A percentile compares a stretch with the other conserved stretches of the same genome.
Evolutionary conservation across 2,113 vertebrate species (phyloP).

Genomic region (Tetraodon nigroviridis): DNA sequence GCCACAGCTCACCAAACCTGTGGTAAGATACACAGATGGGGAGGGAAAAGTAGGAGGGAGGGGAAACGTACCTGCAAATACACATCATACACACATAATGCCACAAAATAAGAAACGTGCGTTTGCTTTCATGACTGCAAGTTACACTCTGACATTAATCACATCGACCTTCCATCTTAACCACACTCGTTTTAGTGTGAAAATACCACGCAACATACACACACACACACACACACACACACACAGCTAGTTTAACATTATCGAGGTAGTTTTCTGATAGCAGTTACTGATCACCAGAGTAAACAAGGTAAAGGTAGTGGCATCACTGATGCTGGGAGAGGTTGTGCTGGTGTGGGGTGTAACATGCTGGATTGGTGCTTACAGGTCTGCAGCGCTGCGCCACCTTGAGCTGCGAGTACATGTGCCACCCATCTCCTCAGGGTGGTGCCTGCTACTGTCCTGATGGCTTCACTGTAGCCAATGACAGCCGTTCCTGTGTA

Average conservation of each 20-base stretch:
- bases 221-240: not conserved
- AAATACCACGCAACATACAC: not conserved
- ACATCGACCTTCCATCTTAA: not conserved
- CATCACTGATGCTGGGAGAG: not conserved
- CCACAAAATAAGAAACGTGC: not conserved
- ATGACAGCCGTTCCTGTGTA: slow-evolving; percentile 72
- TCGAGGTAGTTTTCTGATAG: not conserved
- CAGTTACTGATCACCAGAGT: not conserved
- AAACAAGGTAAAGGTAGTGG: slow-evolving; percentile 15
- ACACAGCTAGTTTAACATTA: slow-evolving; percentile 38
- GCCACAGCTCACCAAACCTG: slow-evolving; percentile 64
- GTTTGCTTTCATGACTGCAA: not conserved
- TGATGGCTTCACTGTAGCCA: slow-evolving; percentile 68
- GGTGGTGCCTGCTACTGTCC: slow-evolving; percentile 73
- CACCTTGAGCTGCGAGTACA: slow-evolving; percentile 69
- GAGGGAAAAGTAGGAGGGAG: not conserved
- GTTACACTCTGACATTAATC: not conserved
- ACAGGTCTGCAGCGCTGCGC: slow-evolving; percentile 65
- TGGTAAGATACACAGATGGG: slow-evolving; percentile 32
- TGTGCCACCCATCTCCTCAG: slow-evolving; percentile 66
- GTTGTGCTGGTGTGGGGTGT: not conserved
- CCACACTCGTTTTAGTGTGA: slow-evolving; percentile 8
- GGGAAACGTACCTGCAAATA: not conserved
- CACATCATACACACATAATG: not conserved
- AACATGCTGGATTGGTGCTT: not conserved